Base-by-base conservation (phyloP, 92 coral and sea anemone species). In the Siderastrea radians region DNA sequence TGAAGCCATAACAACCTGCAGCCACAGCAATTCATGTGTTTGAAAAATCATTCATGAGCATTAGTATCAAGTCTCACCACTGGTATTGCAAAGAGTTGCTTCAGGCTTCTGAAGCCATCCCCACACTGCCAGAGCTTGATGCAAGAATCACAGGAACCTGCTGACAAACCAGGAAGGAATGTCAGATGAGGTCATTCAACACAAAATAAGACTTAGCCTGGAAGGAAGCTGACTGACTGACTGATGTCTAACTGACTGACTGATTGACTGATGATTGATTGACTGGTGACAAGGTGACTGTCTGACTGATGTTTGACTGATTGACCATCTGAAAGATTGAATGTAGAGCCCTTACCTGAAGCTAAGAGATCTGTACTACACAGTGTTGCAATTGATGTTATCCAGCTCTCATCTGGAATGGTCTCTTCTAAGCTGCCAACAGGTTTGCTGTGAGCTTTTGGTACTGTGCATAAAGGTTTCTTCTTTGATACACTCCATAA, bases 71-170 rank as follows among this genome's bases (percentile, higher is more conserved):
- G n/a, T 82, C 96, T 75, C 86, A 97, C 99, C 98, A 94, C 75
- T 67, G 98, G 98, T 82, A 97, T 58, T 49, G 91, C 78, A 78
- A 97, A 97, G 77, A 97, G 90, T 61, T 91, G 96, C 26, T 72
- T 86, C 0, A 97, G 82, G 55, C 87, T 88, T 88, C 90, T 90
- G 69, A 91, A 88, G 43, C 96, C 96, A 38, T 93, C 92, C 2
- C 93, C 95, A 92, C 99, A 97, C 86, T 91, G 91, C 99, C 99
- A 97, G 54, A 97, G 75, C 77, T 95, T 94, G 79, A 97, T 93
- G 84, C 96, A 92, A 16, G 99, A 90, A 77, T 97, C 99, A 71
- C 98, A 97, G 59, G 99, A 97, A 58, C 99, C 99, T 97, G 95
- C 95, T 94, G 89, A 75, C 78, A 80, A 81, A 89, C 47, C 44